Conservation (phyloP, 2,888 invertebrate species). For the Macaria notata region DNA sequence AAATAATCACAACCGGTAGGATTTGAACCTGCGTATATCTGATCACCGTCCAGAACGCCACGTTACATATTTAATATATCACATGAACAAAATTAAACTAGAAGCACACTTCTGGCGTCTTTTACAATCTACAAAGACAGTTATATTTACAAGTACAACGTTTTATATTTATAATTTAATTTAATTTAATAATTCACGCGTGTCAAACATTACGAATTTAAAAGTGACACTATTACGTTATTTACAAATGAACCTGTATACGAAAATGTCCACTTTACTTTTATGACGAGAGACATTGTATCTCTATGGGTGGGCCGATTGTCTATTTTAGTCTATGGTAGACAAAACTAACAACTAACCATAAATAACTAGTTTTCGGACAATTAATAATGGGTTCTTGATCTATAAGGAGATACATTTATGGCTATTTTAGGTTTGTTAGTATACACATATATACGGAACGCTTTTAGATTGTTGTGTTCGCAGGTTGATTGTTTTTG, state of each 20-base stretch:
- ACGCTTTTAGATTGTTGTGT: slow-evolving; percentile 32
- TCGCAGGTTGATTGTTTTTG: slow-evolving; percentile 7
- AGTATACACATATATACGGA: slow-evolving; percentile 19
- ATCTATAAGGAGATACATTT: slow-evolving; percentile 59
- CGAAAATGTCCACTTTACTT: slow-evolving; percentile 56
- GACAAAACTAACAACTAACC: slow-evolving; percentile 63
- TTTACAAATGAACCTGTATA: slow-evolving; percentile 31
- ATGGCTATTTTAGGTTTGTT: slow-evolving; percentile 45
- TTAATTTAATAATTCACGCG: too few species aligned
- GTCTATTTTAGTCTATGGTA: slow-evolving; percentile 63
- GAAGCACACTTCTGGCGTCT: too few species aligned
- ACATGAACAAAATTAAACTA: too few species aligned
- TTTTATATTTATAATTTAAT: too few species aligned
- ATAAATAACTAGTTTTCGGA: slow-evolving; percentile 76
- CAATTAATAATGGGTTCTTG: slow-evolving; percentile 75
- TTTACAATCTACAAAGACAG: too few species aligned
- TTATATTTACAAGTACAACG: too few species aligned
- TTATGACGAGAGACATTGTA: slow-evolving; percentile 59
- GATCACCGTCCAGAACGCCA: too few species aligned
- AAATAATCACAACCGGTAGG: too few species aligned
- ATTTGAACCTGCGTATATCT: too few species aligned
- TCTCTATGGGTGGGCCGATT: slow-evolving; percentile 69
- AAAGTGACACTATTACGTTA: too few species aligned
- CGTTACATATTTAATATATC: too few species aligned
- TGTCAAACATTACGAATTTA: too few species aligned